A percentile compares a stretch with the other conserved stretches of the same genome.
phyloP scores from a whole-genome alignment of 1,140 invertebrate genomes.

The Drosophila virilis region DNA sequence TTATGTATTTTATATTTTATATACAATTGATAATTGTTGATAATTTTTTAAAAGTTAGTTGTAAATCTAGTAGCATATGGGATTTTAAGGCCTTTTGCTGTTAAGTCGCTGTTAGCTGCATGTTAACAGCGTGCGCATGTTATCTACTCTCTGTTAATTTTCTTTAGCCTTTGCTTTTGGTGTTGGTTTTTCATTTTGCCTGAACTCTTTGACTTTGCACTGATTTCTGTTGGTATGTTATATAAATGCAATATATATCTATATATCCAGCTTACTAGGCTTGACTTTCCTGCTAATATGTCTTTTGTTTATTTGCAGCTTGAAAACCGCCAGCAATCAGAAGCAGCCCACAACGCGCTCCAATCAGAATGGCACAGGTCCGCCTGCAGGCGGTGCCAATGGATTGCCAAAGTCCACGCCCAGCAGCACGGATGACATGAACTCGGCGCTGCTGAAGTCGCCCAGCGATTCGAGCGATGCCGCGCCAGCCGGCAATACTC shows the following conservation, averaged over 20 bases:
- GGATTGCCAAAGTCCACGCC: constrained; percentile 85
- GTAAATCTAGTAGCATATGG: not conserved
- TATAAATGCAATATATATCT: constrained; percentile 15
- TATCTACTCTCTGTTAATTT: constrained; percentile 12
- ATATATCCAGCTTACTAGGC: not conserved
- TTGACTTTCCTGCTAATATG: constrained; percentile 17
- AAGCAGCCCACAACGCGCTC: constrained; percentile 57
- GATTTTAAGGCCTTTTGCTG: not conserved
- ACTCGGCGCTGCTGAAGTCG: constrained; percentile 85
- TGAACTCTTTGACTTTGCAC: constrained; percentile 23
- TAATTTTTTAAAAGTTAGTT: not conserved
- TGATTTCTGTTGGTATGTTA: constrained; percentile 60
- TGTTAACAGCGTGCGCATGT: constrained; percentile 15
- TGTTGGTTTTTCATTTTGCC: constrained; percentile 50
- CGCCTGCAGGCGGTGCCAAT: constrained; percentile 51
- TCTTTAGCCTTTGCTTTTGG: constrained; percentile 31
- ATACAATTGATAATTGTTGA: constrained; percentile 1
- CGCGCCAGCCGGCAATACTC: constrained; percentile 82
- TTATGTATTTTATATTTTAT: constrained; percentile 3
- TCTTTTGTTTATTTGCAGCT: constrained; percentile 45
- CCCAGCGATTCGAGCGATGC: constrained; percentile 85
- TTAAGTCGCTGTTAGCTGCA: constrained; percentile 14
- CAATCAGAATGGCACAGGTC: constrained; percentile 65
- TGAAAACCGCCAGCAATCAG: constrained; percentile 61
- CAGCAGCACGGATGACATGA: constrained; percentile 87